Evolutionary conservation across 2,113 vertebrate genomes (phyloP).

Genomic region (Ictidomys tridecemlineatus): DNA sequence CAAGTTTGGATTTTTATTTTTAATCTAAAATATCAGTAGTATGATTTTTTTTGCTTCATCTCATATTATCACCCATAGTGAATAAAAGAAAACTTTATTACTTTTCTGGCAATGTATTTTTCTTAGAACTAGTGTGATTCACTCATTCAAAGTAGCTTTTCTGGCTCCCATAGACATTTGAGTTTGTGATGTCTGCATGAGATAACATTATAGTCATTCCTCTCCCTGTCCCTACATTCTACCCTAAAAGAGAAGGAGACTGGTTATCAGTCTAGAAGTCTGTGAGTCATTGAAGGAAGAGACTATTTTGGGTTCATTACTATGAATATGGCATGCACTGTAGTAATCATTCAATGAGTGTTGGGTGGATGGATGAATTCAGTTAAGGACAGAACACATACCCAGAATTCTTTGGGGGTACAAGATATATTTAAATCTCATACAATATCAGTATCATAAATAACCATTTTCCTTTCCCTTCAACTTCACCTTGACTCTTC

Average conservation of each 20-base stretch:
- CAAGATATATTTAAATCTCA: conserved; percentile 46
- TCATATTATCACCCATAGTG: not conserved
- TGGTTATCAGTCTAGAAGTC: not conserved
- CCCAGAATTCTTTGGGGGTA: not conserved
- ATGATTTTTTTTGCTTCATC: conserved; percentile 26
- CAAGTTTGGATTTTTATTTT: conserved; percentile 15
- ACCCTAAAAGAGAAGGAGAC: not conserved
- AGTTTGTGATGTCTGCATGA: not conserved
- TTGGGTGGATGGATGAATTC: not conserved
- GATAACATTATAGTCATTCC: not conserved
- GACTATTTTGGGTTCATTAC: conserved; percentile 14
- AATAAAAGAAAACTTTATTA: conserved; percentile 22
- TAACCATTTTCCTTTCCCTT: conserved; percentile 66
- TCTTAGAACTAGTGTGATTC: conserved; percentile 4
- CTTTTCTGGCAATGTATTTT: conserved; percentile 14
- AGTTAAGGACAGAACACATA: conserved; percentile 3
- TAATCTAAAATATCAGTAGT: conserved; percentile 16
- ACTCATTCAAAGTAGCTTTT: not conserved
- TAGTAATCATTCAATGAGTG: not conserved
- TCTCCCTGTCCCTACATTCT: not conserved
- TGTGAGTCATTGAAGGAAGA: not conserved
- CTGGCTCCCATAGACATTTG: not conserved
- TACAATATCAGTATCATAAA: conserved; percentile 50
- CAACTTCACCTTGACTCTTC: conserved; percentile 16
- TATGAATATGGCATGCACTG: not conserved